phyloP scores from a whole-genome alignment of 2,888 invertebrate species.

The Archaeoteleia sp. region DNA sequence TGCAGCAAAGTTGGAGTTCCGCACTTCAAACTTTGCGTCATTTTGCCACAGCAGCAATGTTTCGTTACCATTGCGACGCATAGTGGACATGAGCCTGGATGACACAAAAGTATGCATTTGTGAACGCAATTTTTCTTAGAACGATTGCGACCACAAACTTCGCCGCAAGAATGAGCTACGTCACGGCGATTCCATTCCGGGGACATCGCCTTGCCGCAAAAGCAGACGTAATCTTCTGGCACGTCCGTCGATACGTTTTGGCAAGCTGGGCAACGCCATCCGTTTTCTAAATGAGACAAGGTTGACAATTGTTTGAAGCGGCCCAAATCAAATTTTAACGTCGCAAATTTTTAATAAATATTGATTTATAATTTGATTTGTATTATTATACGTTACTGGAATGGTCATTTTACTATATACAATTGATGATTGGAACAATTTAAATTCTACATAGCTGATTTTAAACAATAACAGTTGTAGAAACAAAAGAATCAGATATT shows the following conservation, averaged over 20 bases:
- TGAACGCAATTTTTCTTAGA: slow-evolving; percentile 67
- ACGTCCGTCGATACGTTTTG: slow-evolving; percentile 86
- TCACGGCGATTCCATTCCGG: slow-evolving; percentile 86
- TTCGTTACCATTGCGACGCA: slow-evolving; percentile 86
- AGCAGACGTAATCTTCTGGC: slow-evolving; percentile 90
- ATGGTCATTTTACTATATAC: no score
- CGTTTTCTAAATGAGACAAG: slow-evolving; percentile 77
- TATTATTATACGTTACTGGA: no score
- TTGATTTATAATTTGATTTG: no score
- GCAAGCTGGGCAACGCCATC: slow-evolving; percentile 98
- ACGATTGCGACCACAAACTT: slow-evolving; percentile 84
- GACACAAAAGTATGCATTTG: slow-evolving; percentile 83
- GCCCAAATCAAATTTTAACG: no score
- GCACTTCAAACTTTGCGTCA: slow-evolving; percentile 82
- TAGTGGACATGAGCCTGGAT: slow-evolving; percentile 96
- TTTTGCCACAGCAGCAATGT: slow-evolving; percentile 87
- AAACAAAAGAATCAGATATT: no score
- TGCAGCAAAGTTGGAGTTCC: slow-evolving; percentile 82
- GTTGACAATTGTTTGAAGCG: no score
- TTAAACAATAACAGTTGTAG: no score
- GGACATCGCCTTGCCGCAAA: slow-evolving; percentile 87
- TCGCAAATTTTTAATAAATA: no score
- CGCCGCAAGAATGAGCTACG: slow-evolving; percentile 94
- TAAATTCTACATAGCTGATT: no score
- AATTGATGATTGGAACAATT: no score